Percentiles rank a stretch among this genome's conserved stretches.
phyloP scores from a whole-genome alignment of 2,113 vertebrate genomes.

The Sprattus sprattus region DNA sequence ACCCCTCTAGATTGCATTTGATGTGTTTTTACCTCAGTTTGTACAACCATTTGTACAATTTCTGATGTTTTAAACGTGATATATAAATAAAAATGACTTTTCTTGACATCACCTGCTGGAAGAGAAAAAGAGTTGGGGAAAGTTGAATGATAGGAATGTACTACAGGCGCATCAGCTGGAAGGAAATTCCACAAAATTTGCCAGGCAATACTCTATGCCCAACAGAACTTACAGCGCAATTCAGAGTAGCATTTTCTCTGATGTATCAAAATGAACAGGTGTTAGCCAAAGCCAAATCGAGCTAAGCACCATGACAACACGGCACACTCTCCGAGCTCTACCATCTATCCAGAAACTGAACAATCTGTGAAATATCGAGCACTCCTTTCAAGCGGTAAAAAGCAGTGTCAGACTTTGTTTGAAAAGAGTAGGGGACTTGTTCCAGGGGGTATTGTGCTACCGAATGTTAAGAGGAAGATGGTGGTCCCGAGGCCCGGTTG shows the following conservation, averaged over 20 bases:
- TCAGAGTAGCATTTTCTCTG: background rate
- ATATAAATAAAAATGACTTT: background rate
- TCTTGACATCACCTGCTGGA: background rate
- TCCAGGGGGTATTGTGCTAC: conserved; percentile 1
- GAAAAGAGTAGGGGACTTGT: background rate
- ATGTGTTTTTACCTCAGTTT: background rate
- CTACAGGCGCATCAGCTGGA: background rate
- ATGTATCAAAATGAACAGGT: background rate
- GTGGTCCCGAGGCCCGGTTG: background rate
- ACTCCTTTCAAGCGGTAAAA: background rate
- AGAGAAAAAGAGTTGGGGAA: background rate
- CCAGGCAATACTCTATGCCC: background rate
- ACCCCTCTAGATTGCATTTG: background rate
- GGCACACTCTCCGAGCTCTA: background rate
- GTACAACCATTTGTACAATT: background rate
- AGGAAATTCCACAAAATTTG: background rate
- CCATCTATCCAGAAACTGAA: background rate
- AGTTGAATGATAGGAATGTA: background rate
- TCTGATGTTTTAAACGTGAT: background rate
- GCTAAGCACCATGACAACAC: background rate
- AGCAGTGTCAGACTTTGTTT: background rate
- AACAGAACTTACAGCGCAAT: background rate
- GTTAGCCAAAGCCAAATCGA: background rate
- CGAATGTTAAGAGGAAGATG: background rate
- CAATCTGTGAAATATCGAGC: background rate